Evolutionary conservation across 1,140 invertebrate genomes (phyloP).

Genomic region (Nephotettix cincticeps): DNA sequence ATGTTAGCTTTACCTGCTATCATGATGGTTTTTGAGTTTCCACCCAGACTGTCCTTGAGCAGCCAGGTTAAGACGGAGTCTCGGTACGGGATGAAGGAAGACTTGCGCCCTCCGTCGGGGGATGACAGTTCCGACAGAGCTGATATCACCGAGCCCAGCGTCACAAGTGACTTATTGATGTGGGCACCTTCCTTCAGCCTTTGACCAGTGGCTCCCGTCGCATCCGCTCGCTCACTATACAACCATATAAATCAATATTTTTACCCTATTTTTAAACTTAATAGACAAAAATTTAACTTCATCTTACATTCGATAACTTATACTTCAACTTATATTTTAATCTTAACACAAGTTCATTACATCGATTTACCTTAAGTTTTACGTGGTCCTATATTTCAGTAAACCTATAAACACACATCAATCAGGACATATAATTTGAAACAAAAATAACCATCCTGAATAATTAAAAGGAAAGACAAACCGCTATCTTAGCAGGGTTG

Average conservation of each 20-base stretch:
- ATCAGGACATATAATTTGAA: too few relatives aligned
- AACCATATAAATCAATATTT: background rate
- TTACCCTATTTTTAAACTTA: too few relatives aligned
- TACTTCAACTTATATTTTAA: too few relatives aligned
- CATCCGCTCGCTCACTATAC: constrained; percentile 79
- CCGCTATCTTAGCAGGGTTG: too few relatives aligned
- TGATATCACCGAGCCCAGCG: constrained; percentile 91
- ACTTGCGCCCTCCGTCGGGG: background rate
- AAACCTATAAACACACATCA: too few relatives aligned
- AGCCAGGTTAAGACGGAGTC: constrained; percentile 91
- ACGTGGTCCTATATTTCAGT: too few relatives aligned
- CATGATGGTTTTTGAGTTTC: constrained; percentile 93
- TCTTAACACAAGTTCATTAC: too few relatives aligned
- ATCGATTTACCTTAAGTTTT: too few relatives aligned
- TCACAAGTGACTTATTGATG: constrained; percentile 91
- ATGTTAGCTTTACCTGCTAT: constrained; percentile 59
- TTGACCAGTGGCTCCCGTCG: constrained; percentile 83
- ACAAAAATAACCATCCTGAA: too few relatives aligned
- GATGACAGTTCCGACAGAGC: constrained; percentile 74
- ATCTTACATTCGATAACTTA: too few relatives aligned
- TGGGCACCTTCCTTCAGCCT: constrained; percentile 86
- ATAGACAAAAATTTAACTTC: too few relatives aligned
- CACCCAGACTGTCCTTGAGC: constrained; percentile 88
- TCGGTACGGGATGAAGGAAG: constrained; percentile 80
- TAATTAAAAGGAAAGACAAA: too few relatives aligned